phyloP scores from a whole-genome alignment of 1,140 invertebrate species.

The Formica exsecta region DNA sequence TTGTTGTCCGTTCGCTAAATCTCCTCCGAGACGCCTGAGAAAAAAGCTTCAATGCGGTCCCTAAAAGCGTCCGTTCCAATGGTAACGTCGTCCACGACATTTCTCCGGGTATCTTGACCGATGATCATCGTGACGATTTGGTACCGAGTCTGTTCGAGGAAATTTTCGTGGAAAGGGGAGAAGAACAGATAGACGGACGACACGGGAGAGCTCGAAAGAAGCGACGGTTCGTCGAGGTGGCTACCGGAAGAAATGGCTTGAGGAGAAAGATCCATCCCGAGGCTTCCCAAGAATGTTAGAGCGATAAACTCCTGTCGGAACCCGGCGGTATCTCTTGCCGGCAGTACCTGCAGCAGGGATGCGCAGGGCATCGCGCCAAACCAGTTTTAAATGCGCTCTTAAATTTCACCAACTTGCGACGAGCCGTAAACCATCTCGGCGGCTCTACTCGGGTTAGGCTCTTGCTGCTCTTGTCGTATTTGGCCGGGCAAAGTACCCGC shows the following conservation, averaged over 20 bases:
- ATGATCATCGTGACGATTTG: slow-evolving; percentile 74
- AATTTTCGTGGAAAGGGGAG: slow-evolving; percentile 45
- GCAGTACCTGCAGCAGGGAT: slow-evolving; percentile 80
- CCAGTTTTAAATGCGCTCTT: slow-evolving; percentile 87
- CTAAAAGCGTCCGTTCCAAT: slow-evolving; percentile 56
- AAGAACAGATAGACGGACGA: slow-evolving; percentile 25
- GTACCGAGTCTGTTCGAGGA: slow-evolving; percentile 52
- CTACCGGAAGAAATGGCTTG: slow-evolving; percentile 68
- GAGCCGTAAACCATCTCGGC: slow-evolving; percentile 86
- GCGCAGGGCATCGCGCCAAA: slow-evolving; percentile 86
- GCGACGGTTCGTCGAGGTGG: slow-evolving; percentile 39
- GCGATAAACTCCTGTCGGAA: slow-evolving; percentile 85
- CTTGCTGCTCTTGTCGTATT: slow-evolving; percentile 81
- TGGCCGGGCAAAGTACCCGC: slow-evolving; percentile 79
- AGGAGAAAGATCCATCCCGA: slow-evolving; percentile 84
- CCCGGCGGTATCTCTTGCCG: slow-evolving; percentile 82
- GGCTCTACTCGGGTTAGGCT: slow-evolving; percentile 81
- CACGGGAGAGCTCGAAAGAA: slow-evolving; percentile 16
- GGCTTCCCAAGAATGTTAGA: slow-evolving; percentile 85
- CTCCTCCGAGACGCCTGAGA: slow-evolving; percentile 48
- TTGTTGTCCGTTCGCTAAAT: slow-evolving; percentile 61
- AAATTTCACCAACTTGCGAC: slow-evolving; percentile 86
- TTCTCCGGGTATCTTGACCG: slow-evolving; percentile 73
- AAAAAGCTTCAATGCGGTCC: slow-evolving; percentile 65
- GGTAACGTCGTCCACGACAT: slow-evolving; percentile 28